A percentile compares a stretch with the other conserved stretches of the same genome.
These are phyloP conservation scores for Thymelicus acteon DNA, from an alignment of 2,888 invertebrate genomes.

Conservation along the genomic window DNA sequence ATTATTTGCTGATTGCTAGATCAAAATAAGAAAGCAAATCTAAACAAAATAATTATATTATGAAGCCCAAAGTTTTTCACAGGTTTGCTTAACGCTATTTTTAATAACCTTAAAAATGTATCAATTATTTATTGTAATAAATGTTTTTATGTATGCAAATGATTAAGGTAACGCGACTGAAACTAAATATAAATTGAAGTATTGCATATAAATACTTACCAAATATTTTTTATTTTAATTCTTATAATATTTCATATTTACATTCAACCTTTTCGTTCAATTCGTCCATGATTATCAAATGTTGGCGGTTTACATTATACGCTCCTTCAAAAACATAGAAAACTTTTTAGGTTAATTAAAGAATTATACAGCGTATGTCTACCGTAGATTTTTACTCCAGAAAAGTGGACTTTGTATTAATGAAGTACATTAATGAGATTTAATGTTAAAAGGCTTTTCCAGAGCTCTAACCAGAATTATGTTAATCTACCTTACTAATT, in stretches of 20 bases:
- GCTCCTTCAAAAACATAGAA: constrained; percentile 9
- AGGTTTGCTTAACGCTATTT: too few species aligned
- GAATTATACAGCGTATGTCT: constrained; percentile 1
- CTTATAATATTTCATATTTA: background rate
- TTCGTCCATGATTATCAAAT: background rate
- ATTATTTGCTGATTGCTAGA: too few species aligned
- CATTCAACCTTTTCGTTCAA: background rate
- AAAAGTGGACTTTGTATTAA: constrained; percentile 17
- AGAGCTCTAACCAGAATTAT: background rate
- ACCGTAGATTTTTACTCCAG: constrained; percentile 4
- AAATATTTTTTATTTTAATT: too few species aligned
- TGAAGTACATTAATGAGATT: constrained; percentile 19
- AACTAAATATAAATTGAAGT: too few species aligned
- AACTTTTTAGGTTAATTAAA: constrained; percentile 12
- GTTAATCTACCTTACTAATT: background rate
- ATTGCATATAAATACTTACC: too few species aligned
- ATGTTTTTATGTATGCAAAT: too few species aligned
- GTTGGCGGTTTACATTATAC: constrained; percentile 2
- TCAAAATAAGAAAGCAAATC: too few species aligned
- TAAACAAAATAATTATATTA: too few species aligned
- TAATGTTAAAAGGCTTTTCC: constrained; percentile 10
- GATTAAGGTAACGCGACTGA: too few species aligned
- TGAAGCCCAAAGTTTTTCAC: too few species aligned
- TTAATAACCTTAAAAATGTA: too few species aligned
- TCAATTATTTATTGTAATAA: too few species aligned